Percentiles rank a stretch among this genome's conserved stretches.
These are phyloP conservation scores for Cacoxenus indagator DNA, from an alignment of 2,888 invertebrate species.

Conservation along the genomic window DNA sequence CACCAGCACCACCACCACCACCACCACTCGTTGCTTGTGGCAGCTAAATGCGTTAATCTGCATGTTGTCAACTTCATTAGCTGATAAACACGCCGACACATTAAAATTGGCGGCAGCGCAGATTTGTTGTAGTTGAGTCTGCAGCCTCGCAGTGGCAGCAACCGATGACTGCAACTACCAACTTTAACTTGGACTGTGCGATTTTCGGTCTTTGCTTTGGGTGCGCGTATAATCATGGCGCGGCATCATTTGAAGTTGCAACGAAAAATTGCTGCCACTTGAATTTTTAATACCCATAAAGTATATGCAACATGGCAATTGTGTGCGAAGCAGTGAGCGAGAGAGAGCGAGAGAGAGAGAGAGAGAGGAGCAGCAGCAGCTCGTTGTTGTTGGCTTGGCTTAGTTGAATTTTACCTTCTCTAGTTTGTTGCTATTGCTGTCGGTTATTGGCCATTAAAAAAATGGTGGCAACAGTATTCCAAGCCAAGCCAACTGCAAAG, in stretches of 20 bases:
- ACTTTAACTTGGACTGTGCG: not conserved
- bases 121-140: not conserved
- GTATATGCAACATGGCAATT: conserved; percentile 53
- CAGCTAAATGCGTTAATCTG: conserved; percentile 70
- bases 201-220: not conserved
- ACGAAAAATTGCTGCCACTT: conserved; percentile 70
- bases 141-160: not conserved
- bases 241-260: conserved; percentile 66
- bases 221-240: conserved; percentile 18
- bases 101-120: conserved; percentile 60
- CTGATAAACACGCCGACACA: conserved; percentile 70
- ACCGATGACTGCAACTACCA: not conserved
- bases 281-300: conserved; percentile 69
- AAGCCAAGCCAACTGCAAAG: conserved; percentile 23
- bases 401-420: too few relatives aligned
- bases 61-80: conserved; percentile 72
- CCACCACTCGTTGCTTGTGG: not conserved
- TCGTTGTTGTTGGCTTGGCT: conserved; percentile 19
- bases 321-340: too few relatives aligned
- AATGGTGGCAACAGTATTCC: conserved; percentile 42
- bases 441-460: conserved; percentile 49
- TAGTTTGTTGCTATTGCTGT: conserved; percentile 38
- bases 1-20: not conserved
- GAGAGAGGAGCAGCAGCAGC: not conserved
- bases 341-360: too few relatives aligned